phyloP scores from a whole-genome alignment of 1,140 invertebrate species.

The Phymorhynchus buccinoides region DNA sequence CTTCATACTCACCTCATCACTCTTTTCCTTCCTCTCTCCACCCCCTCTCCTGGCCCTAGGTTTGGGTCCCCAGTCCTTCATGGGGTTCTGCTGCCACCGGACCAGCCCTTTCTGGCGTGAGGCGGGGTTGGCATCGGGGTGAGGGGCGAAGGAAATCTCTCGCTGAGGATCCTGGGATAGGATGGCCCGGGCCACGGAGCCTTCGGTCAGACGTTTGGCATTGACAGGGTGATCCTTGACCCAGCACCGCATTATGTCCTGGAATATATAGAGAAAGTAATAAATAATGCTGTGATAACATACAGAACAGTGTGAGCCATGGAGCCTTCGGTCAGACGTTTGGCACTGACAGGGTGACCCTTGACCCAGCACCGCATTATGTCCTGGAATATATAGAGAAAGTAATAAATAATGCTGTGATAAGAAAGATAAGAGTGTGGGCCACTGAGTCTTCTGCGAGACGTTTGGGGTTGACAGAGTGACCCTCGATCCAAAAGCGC shows the following conservation, averaged over 20 bases:
- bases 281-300: no score
- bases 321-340: slow-evolving; percentile 58
- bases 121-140: slow-evolving; percentile 84
- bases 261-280: no score
- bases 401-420: no score
- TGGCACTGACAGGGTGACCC: slow-evolving; percentile 75
- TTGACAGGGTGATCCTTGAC: slow-evolving; percentile 79
- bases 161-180: slow-evolving; percentile 54
- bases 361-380: slow-evolving; percentile 89
- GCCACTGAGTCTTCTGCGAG: no score
- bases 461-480: no score
- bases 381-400: no score
- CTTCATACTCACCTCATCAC: slow-evolving; percentile 44
- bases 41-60: slow-evolving; percentile 74
- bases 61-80: slow-evolving; percentile 91
- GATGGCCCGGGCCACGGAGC: slow-evolving; percentile 57
- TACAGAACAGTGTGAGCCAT: no score
- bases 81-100: slow-evolving; percentile 90
- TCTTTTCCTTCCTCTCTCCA: slow-evolving; percentile 49
- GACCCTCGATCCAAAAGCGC: no score
- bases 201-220: slow-evolving; percentile 53
- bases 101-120: slow-evolving; percentile 83
- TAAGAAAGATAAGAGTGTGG: no score
- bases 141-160: slow-evolving; percentile 79
- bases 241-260: slow-evolving; percentile 88